These are phyloP conservation scores for Bactericera cockerelli DNA, from an alignment of 1,140 invertebrate species.

Conservation along the genomic window DNA sequence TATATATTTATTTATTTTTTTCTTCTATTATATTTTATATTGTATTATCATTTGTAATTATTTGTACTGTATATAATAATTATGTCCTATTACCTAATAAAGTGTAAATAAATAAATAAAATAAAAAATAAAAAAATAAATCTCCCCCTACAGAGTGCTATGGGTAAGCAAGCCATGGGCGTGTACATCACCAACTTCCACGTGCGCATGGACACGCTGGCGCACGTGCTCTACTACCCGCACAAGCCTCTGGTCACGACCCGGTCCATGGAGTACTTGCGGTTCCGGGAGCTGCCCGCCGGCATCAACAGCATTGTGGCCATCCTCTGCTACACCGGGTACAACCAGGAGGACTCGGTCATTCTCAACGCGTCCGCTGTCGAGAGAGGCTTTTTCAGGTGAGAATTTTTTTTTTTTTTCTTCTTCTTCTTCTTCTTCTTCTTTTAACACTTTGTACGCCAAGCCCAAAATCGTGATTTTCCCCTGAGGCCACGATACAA, in stretches of 20 bases:
- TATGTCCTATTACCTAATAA: too few relatives aligned
- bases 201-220: conserved; percentile 96
- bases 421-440: too few relatives aligned
- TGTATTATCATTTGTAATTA: too few relatives aligned
- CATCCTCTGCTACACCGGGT: conserved; percentile 96
- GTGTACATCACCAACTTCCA: conserved; percentile 99
- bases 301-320: conserved; percentile 98
- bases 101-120: too few relatives aligned
- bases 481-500: too few relatives aligned
- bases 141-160: conserved; percentile 67
- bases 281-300: conserved; percentile 58
- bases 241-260: conserved; percentile 99
- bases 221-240: conserved; percentile 95
- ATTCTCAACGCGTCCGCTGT: conserved; percentile 96
- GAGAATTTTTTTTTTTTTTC: too few relatives aligned
- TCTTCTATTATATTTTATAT: too few relatives aligned
- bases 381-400: conserved; percentile 94
- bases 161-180: conserved; percentile 99
- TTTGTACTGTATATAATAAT: too few relatives aligned
- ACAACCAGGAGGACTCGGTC: conserved; percentile 98
- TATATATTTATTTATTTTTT: too few relatives aligned
- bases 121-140: too few relatives aligned
- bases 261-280: conserved; percentile 64
- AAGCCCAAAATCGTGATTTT: too few relatives aligned
- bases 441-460: too few relatives aligned